These are phyloP conservation scores for Orycteropus afer DNA, from an alignment of 2,113 vertebrate species.

Conservation along the genomic window DNA sequence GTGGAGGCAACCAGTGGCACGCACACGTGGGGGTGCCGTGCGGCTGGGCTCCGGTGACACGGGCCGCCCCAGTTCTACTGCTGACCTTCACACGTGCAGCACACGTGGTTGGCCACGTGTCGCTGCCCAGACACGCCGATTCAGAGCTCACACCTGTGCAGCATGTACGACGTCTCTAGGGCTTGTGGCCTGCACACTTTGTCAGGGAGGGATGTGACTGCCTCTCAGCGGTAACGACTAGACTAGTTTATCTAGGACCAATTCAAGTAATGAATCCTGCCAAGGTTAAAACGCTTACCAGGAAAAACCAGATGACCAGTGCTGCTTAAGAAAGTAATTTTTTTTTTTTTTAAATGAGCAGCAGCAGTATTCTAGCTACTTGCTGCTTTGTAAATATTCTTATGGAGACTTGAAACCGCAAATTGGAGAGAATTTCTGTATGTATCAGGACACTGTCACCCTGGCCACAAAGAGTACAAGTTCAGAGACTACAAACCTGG, in stretches of 20 bases:
- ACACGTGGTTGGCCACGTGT: too few relatives aligned
- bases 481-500: not conserved
- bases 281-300: constrained; percentile 48
- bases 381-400: constrained; percentile 38
- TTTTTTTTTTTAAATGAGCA: not conserved
- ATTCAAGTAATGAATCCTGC: constrained; percentile 36
- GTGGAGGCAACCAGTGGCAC: not conserved
- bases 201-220: too few relatives aligned
- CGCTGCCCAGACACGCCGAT: too few relatives aligned
- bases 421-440: not conserved
- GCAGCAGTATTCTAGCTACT: not conserved
- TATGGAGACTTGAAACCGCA: not conserved
- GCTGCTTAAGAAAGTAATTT: not conserved
- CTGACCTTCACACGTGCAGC: too few relatives aligned
- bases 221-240: too few relatives aligned
- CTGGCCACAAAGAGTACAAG: constrained; percentile 1
- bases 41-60: too few relatives aligned
- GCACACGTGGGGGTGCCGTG: too few relatives aligned
- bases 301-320: not conserved
- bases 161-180: too few relatives aligned
- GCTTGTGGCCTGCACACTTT: too few relatives aligned
- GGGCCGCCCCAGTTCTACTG: too few relatives aligned
- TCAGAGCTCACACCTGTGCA: too few relatives aligned
- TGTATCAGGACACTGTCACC: not conserved
- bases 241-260: not conserved